Evolutionary conservation across 2,888 invertebrate species (phyloP).

Genomic region (Apodemia zela): DNA sequence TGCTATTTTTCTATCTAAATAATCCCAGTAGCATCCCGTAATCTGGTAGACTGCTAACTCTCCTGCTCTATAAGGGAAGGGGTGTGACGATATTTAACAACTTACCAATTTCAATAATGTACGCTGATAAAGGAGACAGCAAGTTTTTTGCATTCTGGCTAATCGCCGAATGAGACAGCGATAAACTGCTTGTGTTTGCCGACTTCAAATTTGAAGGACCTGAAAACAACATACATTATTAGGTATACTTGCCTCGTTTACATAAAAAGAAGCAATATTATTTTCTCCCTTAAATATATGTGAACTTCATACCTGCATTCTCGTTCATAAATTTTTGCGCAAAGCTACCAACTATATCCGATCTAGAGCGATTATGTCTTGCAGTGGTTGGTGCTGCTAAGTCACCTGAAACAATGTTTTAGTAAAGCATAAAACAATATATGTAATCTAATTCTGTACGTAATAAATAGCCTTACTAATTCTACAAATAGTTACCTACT

Average conservation of each 20-base stretch:
- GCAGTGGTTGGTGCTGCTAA: conserved; percentile 48
- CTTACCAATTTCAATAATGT: conserved; percentile 84
- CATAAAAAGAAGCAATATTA: background rate
- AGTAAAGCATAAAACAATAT: conserved; percentile 1
- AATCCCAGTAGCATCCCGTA: too few relatives aligned
- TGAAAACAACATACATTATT: conserved; percentile 31
- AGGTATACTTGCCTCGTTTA: background rate
- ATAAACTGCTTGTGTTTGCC: conserved; percentile 52
- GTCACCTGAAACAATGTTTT: conserved; percentile 50
- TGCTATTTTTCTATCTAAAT: too few relatives aligned
- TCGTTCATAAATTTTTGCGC: conserved; percentile 67
- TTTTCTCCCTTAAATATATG: too few relatives aligned
- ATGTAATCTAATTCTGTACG: too few relatives aligned
- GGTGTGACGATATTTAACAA: conserved; percentile 30
- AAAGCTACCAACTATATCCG: conserved; percentile 68
- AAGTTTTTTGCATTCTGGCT: conserved; percentile 62
- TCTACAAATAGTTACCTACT: too few relatives aligned
- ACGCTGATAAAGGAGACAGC: conserved; percentile 73
- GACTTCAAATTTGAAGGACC: conserved; percentile 62
- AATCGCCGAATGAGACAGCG: conserved; percentile 66
- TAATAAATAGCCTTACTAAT: too few relatives aligned
- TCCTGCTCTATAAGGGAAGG: conserved; percentile 79
- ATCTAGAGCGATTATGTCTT: conserved; percentile 67
- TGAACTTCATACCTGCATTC: conserved; percentile 50
- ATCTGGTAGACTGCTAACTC: too few relatives aligned